A percentile compares a stretch with the other conserved stretches of the same genome.
Conservation (phyloP, 2,113 vertebrate species). For the Naja naja region DNA sequence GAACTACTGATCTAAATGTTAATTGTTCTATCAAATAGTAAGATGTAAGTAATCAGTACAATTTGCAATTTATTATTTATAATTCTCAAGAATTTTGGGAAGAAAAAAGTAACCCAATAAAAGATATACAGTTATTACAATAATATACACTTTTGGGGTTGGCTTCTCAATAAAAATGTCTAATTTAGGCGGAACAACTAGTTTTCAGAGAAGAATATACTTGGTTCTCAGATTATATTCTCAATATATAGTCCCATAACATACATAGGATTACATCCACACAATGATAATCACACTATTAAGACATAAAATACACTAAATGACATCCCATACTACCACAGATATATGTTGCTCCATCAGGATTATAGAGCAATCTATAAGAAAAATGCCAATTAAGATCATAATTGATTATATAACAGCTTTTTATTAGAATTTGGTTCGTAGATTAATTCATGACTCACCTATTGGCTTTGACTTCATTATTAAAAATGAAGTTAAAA, state of each 20-base stretch:
- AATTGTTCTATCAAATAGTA: neutral
- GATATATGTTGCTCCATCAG: neutral
- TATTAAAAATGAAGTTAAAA: neutral
- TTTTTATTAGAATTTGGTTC: neutral
- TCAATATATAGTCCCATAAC: neutral
- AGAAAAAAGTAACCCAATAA: neutral
- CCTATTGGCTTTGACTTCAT: neutral
- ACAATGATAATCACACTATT: neutral
- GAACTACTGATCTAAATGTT: neutral
- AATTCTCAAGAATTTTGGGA: neutral
- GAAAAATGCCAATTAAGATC: neutral
- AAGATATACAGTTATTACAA: neutral
- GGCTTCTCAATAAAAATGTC: neutral
- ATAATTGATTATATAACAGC: neutral
- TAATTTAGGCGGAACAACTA: neutral
- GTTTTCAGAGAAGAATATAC: neutral
- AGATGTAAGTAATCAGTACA: neutral
- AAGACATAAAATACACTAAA: neutral
- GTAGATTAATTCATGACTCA: neutral
- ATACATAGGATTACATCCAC: neutral
- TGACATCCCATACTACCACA: neutral
- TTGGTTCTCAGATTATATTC: neutral
- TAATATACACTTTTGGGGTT: neutral
- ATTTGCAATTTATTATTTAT: neutral
- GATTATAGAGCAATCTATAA: neutral